Evolutionary conservation across 2,797 vertebrate species (phyloP).

Genomic region (Distichodus sexfasciatus): DNA sequence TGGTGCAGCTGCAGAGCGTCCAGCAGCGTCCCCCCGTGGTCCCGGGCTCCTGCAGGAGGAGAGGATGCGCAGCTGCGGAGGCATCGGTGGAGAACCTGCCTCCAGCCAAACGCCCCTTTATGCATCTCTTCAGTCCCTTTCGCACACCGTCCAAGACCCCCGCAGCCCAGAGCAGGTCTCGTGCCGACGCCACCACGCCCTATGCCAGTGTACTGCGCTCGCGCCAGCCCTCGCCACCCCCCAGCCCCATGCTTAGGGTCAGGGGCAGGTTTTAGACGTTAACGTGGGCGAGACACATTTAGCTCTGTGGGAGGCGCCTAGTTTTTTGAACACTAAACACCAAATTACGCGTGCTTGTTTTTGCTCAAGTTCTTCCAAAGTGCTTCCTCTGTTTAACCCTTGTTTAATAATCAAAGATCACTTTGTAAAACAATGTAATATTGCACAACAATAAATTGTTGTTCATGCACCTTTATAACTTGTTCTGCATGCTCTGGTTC

Average conservation of each 20-base stretch:
- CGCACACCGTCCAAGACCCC: slow-evolving; percentile 49
- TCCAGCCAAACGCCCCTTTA: slow-evolving; percentile 79
- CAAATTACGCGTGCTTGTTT: too few relatives aligned
- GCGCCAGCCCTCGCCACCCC: slow-evolving; percentile 63
- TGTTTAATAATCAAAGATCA: too few relatives aligned
- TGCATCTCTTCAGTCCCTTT: slow-evolving; percentile 61
- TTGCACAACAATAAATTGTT: too few relatives aligned
- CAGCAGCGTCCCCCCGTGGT: slow-evolving; percentile 45
- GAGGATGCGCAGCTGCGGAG: slow-evolving; percentile 64
- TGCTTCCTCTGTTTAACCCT: too few relatives aligned
- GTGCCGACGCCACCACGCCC: slow-evolving; percentile 67
- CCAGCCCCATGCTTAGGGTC: slow-evolving; percentile 45
- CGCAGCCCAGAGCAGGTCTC: slow-evolving; percentile 27
- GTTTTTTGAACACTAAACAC: background rate
- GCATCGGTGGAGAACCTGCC: slow-evolving; percentile 80
- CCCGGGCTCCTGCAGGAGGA: slow-evolving; percentile 75
- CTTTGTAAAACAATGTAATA: too few relatives aligned
- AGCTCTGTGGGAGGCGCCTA: background rate
- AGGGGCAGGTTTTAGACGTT: slow-evolving; percentile 64
- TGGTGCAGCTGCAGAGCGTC: slow-evolving; percentile 80
- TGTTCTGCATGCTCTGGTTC: too few relatives aligned
- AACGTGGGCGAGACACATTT: too few relatives aligned
- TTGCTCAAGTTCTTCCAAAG: too few relatives aligned
- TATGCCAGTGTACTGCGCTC: slow-evolving; percentile 75
- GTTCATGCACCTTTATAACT: too few relatives aligned